A percentile compares a stretch with the other conserved stretches of the same genome.
phyloP scores from a whole-genome alignment of 2,888 invertebrate genomes.

The Chymomyza caudatula region DNA sequence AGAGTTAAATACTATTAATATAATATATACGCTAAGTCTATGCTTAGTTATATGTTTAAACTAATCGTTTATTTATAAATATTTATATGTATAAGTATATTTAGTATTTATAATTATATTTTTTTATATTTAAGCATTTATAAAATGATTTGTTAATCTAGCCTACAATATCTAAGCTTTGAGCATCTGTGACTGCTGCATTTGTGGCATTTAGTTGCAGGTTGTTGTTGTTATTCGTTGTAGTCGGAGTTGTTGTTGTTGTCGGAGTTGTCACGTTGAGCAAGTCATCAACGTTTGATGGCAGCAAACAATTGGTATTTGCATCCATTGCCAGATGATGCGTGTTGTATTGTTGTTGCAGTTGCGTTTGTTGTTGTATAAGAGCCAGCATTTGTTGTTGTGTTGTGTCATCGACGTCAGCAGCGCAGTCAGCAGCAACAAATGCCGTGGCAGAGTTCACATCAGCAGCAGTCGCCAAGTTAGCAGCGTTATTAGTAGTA shows the following conservation, averaged over 20 bases:
- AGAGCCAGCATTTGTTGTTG: slow-evolving; percentile 74
- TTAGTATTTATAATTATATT: slow-evolving; percentile 42
- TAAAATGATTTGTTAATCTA: slow-evolving; percentile 62
- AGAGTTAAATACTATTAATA: background rate
- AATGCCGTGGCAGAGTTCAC: slow-evolving; percentile 13
- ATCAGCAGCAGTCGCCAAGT: slow-evolving; percentile 23
- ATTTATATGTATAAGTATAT: slow-evolving; percentile 35
- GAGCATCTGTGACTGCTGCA: slow-evolving; percentile 78
- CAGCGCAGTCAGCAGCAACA: slow-evolving; percentile 28
- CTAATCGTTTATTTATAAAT: slow-evolving; percentile 23
- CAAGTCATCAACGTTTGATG: slow-evolving; percentile 35
- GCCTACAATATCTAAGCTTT: slow-evolving; percentile 78
- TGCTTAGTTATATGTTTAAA: slow-evolving; percentile 9
- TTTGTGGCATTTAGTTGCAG: slow-evolving; percentile 43
- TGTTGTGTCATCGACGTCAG: slow-evolving; percentile 45
- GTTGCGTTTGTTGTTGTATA: slow-evolving; percentile 74
- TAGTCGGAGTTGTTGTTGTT: slow-evolving; percentile 15
- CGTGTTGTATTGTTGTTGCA: slow-evolving; percentile 69
- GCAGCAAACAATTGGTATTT: slow-evolving; percentile 34
- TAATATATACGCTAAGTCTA: background rate
- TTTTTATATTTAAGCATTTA: background rate
- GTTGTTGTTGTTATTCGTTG: slow-evolving; percentile 37
- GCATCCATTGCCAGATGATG: slow-evolving; percentile 50
- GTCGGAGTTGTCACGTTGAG: slow-evolving; percentile 7
- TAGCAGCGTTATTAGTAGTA: slow-evolving; percentile 74